Percentiles rank a stretch among this genome's conserved stretches.
phyloP scores from a whole-genome alignment of 2,113 vertebrate genomes.

The Cryptotis parvus region DNA sequence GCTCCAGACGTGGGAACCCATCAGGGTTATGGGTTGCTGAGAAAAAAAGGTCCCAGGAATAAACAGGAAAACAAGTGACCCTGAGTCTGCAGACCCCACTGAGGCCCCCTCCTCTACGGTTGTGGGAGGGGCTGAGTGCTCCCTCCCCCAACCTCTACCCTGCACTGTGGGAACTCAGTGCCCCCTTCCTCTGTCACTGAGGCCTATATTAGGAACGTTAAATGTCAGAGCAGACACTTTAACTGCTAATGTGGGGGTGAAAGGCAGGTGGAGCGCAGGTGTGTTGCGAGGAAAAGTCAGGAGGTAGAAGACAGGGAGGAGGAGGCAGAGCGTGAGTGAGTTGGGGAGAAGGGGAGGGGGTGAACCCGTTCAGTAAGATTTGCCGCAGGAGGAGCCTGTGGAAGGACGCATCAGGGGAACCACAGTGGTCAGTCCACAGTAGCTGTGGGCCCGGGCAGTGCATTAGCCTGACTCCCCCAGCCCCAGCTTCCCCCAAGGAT shows the following conservation, averaged over 20 bases:
- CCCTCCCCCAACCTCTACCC: not conserved
- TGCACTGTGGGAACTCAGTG: conserved; percentile 25
- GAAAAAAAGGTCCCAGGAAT: not conserved
- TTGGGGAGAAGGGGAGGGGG: not conserved
- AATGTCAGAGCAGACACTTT: conserved; percentile 70
- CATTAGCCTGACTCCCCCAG: not conserved
- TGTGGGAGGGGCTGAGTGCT: not conserved
- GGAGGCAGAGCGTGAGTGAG: not conserved
- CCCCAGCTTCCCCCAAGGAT: not conserved
- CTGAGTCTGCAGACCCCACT: rapidly evolving
- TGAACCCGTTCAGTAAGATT: not conserved
- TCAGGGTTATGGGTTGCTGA: too few species aligned
- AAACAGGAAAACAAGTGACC: not conserved
- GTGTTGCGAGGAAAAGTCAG: conserved; percentile 62
- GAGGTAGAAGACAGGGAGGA: conserved; percentile 28
- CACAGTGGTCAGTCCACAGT: not conserved
- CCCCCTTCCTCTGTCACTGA: conserved; percentile 54
- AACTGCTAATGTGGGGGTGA: conserved; percentile 63
- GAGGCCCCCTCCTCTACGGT: rapidly evolving
- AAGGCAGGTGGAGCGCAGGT: conserved; percentile 74
- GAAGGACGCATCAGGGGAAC: not conserved
- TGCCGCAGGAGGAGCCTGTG: not conserved
- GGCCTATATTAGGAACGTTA: conserved; percentile 78
- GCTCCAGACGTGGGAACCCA: rapidly evolving
- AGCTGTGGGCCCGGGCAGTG: not conserved